phyloP scores from a whole-genome alignment of 2,797 vertebrate genomes.

The Epinephelus awoara region DNA sequence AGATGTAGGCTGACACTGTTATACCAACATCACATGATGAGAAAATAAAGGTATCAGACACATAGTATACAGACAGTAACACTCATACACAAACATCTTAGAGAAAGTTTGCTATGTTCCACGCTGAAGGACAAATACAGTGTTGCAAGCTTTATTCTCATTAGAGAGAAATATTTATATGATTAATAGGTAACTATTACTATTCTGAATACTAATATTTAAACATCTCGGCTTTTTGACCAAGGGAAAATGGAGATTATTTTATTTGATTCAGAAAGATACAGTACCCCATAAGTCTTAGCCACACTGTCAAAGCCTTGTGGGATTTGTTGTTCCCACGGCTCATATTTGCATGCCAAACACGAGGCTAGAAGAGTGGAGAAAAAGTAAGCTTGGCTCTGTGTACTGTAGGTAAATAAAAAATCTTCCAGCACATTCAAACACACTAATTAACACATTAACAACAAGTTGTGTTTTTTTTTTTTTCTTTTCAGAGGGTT shows the following conservation, averaged over 20 bases:
- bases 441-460: neutral
- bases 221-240: neutral
- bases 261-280: neutral
- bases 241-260: neutral
- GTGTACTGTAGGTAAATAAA: neutral
- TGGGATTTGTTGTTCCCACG: neutral
- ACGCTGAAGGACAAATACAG: neutral
- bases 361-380: neutral
- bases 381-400: neutral
- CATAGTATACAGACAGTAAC: neutral
- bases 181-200: neutral
- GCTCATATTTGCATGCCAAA: neutral
- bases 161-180: neutral
- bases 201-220: constrained; percentile 2
- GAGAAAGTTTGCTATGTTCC: neutral
- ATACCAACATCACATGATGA: constrained; percentile 31
- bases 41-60: constrained; percentile 32
- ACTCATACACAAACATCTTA: neutral
- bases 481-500: neutral
- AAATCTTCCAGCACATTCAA: neutral
- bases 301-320: neutral
- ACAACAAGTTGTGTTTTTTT: neutral
- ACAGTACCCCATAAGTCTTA: neutral
- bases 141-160: neutral
- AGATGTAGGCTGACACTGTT: constrained; percentile 56